Evolutionary conservation across 2,113 vertebrate genomes (phyloP).

Genomic region (Sturnira hondurensis): DNA sequence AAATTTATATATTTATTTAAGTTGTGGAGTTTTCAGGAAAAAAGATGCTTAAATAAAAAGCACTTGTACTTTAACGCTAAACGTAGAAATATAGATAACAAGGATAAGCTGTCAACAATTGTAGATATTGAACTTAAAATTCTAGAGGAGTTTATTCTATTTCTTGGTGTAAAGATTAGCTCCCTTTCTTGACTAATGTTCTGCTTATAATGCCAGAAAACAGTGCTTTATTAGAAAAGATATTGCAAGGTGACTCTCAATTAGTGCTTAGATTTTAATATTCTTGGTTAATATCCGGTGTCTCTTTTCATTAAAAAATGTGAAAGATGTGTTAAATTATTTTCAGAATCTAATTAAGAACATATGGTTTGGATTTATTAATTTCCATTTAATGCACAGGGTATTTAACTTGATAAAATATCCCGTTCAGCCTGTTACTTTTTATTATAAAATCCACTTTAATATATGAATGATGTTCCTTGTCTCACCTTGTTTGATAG

Average conservation of each 20-base stretch:
- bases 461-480: conserved; percentile 5
- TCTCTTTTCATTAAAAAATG: neutral
- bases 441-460: conserved; percentile 22
- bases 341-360: conserved; percentile 21
- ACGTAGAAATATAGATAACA: neutral
- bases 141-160: neutral
- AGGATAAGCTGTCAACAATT: neutral
- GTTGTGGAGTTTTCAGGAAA: neutral
- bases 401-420: neutral
- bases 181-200: neutral
- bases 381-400: neutral
- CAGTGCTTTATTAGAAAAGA: neutral
- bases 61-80: neutral
- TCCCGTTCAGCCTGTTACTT: neutral
- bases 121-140: neutral
- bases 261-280: neutral
- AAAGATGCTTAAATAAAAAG: neutral
- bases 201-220: neutral
- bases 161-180: neutral
- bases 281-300: neutral
- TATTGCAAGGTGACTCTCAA: neutral
- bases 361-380: neutral
- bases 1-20: neutral
- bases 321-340: neutral
- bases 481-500: conserved; percentile 18